Evolutionary conservation across 2,888 invertebrate genomes (phyloP).

Genomic region (Oithona nana): DNA sequence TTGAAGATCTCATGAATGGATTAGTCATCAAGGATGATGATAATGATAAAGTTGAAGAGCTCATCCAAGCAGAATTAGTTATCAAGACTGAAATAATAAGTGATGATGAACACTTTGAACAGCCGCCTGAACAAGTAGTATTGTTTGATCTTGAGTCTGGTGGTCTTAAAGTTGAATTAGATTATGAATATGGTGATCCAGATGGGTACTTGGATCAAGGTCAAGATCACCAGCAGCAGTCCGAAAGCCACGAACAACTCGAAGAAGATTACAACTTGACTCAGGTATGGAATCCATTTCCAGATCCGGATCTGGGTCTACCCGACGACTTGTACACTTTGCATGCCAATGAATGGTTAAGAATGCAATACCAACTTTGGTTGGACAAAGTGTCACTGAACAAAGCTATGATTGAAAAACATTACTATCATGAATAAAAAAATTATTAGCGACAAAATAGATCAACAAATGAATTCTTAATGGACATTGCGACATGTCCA

Average conservation of each 20-base stretch:
- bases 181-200: neutral
- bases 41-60: no score
- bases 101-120: no score
- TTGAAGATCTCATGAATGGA: neutral
- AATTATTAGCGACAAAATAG: no score
- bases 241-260: neutral
- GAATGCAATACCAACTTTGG: neutral
- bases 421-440: no score
- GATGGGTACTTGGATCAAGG: neutral
- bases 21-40: neutral
- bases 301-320: neutral
- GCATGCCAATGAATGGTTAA: neutral
- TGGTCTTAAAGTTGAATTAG: neutral
- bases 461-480: no score
- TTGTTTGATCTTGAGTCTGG: no score
- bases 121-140: no score
- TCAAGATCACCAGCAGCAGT: neutral
- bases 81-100: neutral
- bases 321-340: neutral
- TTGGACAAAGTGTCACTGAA: neutral
- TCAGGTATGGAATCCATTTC: neutral
- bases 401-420: neutral
- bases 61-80: neutral
- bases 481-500: no score
- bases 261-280: neutral